Evolutionary conservation across 2,888 invertebrate genomes (phyloP), one percentile per base, ranked within the genome.

Genomic region (Oligia latruncula): DNA sequence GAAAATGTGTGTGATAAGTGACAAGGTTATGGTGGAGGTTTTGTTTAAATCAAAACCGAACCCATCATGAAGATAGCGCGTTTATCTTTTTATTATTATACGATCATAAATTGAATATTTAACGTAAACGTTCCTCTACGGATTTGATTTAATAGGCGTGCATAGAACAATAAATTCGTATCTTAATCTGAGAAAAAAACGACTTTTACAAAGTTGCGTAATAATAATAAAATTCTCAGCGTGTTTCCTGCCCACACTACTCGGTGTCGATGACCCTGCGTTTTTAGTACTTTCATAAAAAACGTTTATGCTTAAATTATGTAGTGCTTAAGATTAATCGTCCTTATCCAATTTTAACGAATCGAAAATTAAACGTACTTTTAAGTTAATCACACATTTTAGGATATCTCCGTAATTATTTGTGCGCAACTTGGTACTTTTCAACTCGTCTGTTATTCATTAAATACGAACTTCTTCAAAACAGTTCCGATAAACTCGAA

Each of bases 141-240:
- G 70, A 83, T 81, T 74, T 81, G 80, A 84, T 89, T 81, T 87
- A 87, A 83, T 81, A 84, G 86, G 66, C 86, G 82, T 82, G 79
- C 78, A 81, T 80, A 86, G 74, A 80, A 85, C 74, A 82, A 79
- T 84, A 84, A 84, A 87, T 85, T 87, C 68, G 67, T 88, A 87
- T 90, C 86, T 85, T 89, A 90, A 89, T 90, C 84, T 88, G 87
- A 87, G 87, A 86, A 90, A 85, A 87, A 87, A 80, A 78, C 29
- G 65, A 80, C 46, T 83, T 84, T 83, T 86, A 85, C 74, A 78
- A 71, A 80, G 82, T 89, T 90, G 82, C 85, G 89, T 90, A 90
- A 90, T 90, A 90, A 88, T 83, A 90, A 89, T 89, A 87, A 88
- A 87, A 89, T 84, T 86, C 89, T 77, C 84, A 85, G 83, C 89